Percentiles rank a stretch among this genome's conserved stretches.
These are phyloP conservation scores for Zaprionus camerounensis DNA, from an alignment of 1,140 invertebrate species.

Conservation along the genomic window DNA sequence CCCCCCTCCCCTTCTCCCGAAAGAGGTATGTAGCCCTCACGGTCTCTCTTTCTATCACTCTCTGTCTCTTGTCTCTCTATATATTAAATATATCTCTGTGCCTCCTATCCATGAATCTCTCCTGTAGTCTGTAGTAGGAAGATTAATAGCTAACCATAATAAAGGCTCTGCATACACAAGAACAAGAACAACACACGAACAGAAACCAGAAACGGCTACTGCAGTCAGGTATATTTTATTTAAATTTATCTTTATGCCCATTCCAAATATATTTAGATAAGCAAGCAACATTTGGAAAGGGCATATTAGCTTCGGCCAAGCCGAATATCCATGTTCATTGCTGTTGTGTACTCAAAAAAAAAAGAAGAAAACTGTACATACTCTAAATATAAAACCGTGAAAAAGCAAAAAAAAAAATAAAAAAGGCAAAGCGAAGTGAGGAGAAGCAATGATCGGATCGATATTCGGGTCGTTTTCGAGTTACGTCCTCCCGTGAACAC, in stretches of 20 bases:
- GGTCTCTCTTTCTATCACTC: constrained; percentile 16
- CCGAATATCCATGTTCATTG: constrained; percentile 47
- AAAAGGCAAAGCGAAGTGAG: constrained; percentile 4
- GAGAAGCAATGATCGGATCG: constrained; percentile 19
- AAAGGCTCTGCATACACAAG: constrained; percentile 15
- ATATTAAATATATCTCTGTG: constrained; percentile 11
- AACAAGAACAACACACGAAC: constrained; percentile 28
- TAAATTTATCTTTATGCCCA: constrained; percentile 21
- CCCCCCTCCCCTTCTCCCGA: not conserved
- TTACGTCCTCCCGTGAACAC: constrained; percentile 16
- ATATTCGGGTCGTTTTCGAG: constrained; percentile 25
- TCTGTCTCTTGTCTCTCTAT: constrained; percentile 10
- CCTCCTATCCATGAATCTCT: constrained; percentile 35
- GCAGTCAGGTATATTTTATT: constrained; percentile 45
- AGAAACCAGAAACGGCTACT: constrained; percentile 21
- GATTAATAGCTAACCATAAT: constrained; percentile 8
- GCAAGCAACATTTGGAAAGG: constrained; percentile 17
- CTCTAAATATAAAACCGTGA: constrained; percentile 2
- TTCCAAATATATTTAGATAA: constrained; percentile 5
- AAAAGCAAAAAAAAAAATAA: not conserved
- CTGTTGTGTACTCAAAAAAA: constrained; percentile 31
- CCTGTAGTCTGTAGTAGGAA: constrained; percentile 37
- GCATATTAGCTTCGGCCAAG: constrained; percentile 32
- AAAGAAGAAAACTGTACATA: not conserved
- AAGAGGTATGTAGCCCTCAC: constrained; percentile 43